These are phyloP conservation scores for Henricia sp. DNA, from an alignment of 53 echinoderm and acorn worm genomes.

Conservation along the genomic window DNA sequence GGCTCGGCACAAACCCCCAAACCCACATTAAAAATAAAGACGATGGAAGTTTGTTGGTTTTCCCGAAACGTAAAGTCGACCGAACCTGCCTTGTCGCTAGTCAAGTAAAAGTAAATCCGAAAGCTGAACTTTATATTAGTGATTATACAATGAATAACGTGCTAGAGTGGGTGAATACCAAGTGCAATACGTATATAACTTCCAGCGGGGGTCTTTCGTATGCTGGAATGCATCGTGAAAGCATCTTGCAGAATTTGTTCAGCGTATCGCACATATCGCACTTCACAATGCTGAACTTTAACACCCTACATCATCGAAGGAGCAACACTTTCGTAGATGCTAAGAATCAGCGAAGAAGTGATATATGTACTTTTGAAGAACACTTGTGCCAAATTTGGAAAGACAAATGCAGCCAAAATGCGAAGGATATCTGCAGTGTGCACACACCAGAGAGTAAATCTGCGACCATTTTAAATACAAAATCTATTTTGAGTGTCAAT, in stretches of 20 bases:
- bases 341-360: too few species aligned
- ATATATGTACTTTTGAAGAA: too few species aligned
- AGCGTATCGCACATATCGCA: constrained; percentile 56
- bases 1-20: background rate
- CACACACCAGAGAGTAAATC: background rate
- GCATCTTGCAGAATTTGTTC: constrained; percentile 76
- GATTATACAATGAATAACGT: constrained; percentile 32
- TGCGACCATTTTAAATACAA: background rate
- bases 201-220: constrained; percentile 47
- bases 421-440: constrained; percentile 1
- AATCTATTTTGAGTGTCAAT: background rate
- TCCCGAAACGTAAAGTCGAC: constrained; percentile 65
- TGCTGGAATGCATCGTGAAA: constrained; percentile 72
- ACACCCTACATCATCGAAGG: background rate
- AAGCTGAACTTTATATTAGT: constrained; percentile 63
- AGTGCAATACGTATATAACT: constrained; percentile 70
- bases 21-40: background rate
- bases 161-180: constrained; percentile 78
- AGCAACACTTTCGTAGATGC: too few species aligned
- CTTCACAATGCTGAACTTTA: constrained; percentile 48
- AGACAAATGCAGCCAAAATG: background rate
- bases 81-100: constrained; percentile 62
- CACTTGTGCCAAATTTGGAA: background rate
- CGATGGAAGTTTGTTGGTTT: constrained; percentile 36
- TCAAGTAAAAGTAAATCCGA: constrained; percentile 31